Conservation (phyloP, 1,140 invertebrate genomes). For the Microvelia longipes region DNA sequence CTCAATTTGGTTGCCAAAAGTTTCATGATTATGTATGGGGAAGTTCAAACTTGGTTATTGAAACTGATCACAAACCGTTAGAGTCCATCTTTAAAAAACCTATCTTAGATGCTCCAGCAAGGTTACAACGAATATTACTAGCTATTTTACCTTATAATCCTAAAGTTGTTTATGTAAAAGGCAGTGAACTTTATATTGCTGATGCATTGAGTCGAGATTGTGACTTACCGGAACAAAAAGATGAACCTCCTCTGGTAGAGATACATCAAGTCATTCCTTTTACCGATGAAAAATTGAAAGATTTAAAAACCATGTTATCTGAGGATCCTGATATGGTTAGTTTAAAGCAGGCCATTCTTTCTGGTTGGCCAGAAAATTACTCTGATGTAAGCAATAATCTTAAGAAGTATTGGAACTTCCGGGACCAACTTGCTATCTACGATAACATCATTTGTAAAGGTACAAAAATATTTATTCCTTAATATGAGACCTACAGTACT, state of each 20-base stretch:
- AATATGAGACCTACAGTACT: background rate
- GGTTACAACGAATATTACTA: slow-evolving; percentile 21
- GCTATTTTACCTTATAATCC: background rate
- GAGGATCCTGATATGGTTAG: background rate
- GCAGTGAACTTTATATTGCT: background rate
- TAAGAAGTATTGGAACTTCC: background rate
- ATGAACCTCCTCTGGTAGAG: background rate
- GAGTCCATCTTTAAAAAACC: slow-evolving; percentile 25
- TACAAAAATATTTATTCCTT: background rate
- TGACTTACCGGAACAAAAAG: background rate
- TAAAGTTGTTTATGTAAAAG: background rate
- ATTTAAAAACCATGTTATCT: background rate
- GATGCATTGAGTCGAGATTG: slow-evolving; percentile 6
- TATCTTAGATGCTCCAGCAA: slow-evolving; percentile 22
- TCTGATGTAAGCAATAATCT: background rate
- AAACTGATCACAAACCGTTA: slow-evolving; percentile 28
- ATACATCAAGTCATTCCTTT: background rate
- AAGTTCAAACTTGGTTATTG: slow-evolving; percentile 9
- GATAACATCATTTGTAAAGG: background rate
- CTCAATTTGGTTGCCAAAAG: slow-evolving; percentile 12
- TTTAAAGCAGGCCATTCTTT: background rate
- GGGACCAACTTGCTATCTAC: background rate
- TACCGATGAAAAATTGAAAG: background rate
- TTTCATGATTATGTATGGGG: slow-evolving; percentile 21
- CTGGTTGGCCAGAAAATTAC: background rate